These are phyloP conservation scores for Sphenopsis melanotis DNA, from an alignment of 2,797 vertebrate species.

Conservation along the genomic window DNA sequence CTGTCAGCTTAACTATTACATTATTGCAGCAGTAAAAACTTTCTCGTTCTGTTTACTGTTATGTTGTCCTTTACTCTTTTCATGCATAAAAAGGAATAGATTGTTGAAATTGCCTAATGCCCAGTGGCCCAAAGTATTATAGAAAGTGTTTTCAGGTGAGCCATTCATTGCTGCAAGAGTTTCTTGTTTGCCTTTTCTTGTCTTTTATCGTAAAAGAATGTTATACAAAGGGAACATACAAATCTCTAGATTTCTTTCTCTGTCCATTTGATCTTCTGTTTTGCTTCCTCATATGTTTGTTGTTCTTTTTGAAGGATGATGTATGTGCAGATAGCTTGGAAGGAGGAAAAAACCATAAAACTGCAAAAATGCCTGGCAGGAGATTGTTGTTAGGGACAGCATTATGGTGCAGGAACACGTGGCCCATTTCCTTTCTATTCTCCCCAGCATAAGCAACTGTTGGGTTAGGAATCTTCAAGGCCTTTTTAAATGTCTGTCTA, in stretches of 20 bases:
- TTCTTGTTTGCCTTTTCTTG: not conserved
- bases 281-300: not conserved
- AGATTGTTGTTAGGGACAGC: not conserved
- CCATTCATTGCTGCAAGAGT: not conserved
- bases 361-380: not conserved
- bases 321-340: not conserved
- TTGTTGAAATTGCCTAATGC: not conserved
- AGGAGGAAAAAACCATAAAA: not conserved
- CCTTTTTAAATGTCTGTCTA: not conserved
- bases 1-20: not conserved
- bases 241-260: not conserved
- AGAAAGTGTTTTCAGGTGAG: not conserved
- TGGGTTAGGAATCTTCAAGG: not conserved
- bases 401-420: accelerated
- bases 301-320: not conserved
- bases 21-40: not conserved
- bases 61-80: not conserved
- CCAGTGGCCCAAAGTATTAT: not conserved
- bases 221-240: not conserved
- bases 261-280: not conserved
- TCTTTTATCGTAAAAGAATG: not conserved
- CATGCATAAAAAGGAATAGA: not conserved
- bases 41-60: not conserved
- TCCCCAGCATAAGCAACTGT: not conserved
- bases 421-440: not conserved